Percentiles rank a stretch among this genome's conserved stretches.
Evolutionary conservation across 1,140 invertebrate genomes (phyloP).

Genomic region (Rhopalosiphum padi): DNA sequence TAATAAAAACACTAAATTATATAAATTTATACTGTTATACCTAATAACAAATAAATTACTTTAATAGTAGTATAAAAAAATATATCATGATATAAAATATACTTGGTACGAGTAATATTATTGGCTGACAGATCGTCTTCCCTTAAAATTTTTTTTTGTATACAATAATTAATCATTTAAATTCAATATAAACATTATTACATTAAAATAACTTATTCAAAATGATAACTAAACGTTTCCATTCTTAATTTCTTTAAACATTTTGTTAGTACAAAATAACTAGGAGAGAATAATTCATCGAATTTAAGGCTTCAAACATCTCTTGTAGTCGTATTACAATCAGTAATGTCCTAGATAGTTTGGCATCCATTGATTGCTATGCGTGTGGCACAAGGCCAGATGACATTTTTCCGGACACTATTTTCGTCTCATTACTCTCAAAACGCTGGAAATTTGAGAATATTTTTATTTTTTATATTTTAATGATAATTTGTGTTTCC

Average conservation of each 20-base stretch:
- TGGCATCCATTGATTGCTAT: conserved; percentile 50
- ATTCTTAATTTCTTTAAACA: not conserved
- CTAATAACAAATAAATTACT: too few species aligned
- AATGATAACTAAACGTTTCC: not conserved
- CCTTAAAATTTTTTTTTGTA: not conserved
- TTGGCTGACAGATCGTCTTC: too few species aligned
- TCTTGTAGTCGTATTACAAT: conserved; percentile 36
- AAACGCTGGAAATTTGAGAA: conserved; percentile 55
- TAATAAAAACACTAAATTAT: too few species aligned
- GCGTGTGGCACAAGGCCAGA: conserved; percentile 48
- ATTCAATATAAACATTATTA: not conserved
- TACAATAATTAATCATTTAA: not conserved
- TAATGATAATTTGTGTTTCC: not conserved
- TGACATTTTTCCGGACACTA: conserved; percentile 56
- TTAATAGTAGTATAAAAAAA: too few species aligned
- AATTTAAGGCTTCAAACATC: not conserved
- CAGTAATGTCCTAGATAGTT: conserved; percentile 52
- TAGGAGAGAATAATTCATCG: not conserved
- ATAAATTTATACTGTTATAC: too few species aligned
- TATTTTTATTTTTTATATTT: not conserved
- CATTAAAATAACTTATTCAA: too few species aligned
- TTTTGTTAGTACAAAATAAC: not conserved
- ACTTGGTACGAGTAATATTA: too few species aligned
- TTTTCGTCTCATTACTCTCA: conserved; percentile 30
- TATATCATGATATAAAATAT: too few species aligned